Percentiles rank a stretch among this genome's conserved stretches.
phyloP scores from a whole-genome alignment of 2,113 vertebrate genomes.

The Bubo bubo region DNA sequence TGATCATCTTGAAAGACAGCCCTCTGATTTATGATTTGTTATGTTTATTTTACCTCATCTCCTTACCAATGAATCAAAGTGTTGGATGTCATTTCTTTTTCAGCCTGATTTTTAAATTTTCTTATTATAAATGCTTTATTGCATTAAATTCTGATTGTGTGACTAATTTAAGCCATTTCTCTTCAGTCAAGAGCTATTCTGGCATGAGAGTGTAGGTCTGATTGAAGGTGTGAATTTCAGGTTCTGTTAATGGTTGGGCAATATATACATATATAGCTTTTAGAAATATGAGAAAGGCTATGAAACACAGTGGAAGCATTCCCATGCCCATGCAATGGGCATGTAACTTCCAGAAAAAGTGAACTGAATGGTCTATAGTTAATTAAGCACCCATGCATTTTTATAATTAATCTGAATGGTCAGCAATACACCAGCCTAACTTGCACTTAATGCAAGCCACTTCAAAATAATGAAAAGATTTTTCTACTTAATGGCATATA shows the following conservation, averaged over 20 bases:
- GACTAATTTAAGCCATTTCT: constrained; percentile 42
- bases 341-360: not conserved
- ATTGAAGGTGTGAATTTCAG: constrained; percentile 5
- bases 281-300: not conserved
- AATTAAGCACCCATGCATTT: not conserved
- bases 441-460: not conserved
- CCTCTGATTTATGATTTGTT: not conserved
- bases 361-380: not conserved
- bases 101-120: not conserved
- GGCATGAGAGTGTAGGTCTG: not conserved
- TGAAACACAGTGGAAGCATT: not conserved
- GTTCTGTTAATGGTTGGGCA: not conserved
- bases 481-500: not conserved
- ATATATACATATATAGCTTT: not conserved
- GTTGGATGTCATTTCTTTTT: not conserved
- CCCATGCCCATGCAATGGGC: not conserved
- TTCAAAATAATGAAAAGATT: constrained; percentile 16
- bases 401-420: not conserved
- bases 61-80: constrained; percentile 36
- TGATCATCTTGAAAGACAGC: constrained; percentile 28
- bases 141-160: not conserved
- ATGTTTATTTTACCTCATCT: constrained; percentile 25
- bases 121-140: constrained; percentile 2
- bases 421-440: not conserved
- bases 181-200: not conserved